These are phyloP conservation scores for Semotilus atromaculatus DNA, from an alignment of 2,797 vertebrate genomes.

Conservation along the genomic window DNA sequence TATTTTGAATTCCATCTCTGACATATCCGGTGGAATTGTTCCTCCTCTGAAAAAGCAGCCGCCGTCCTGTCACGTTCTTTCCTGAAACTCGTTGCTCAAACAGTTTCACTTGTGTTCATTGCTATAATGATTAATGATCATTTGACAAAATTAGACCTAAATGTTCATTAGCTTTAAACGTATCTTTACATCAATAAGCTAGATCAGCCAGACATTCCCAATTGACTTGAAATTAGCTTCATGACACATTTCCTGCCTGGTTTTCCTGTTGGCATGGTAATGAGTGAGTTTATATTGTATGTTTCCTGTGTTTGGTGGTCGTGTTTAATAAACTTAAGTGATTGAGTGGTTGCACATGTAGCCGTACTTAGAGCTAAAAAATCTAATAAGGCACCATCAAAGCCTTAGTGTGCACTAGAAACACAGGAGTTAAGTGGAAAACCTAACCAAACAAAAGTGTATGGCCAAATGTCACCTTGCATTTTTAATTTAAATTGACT, in stretches of 20 bases:
- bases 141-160: not conserved
- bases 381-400: not conserved
- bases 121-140: not conserved
- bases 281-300: constrained; percentile 27
- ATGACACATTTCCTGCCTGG: constrained; percentile 32
- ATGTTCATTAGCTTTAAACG: not conserved
- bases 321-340: constrained; percentile 32
- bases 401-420: not conserved
- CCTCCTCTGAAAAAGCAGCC: not conserved
- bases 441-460: no score
- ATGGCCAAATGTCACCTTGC: no score
- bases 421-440: not conserved
- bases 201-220: not conserved
- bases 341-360: not conserved
- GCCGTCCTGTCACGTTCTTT: not conserved
- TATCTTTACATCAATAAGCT: not conserved
- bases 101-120: not conserved
- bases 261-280: constrained; percentile 15
- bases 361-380: not conserved
- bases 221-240: not conserved
- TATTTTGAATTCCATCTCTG: constrained; percentile 14
- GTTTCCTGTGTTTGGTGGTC: constrained; percentile 36
- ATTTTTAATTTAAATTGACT: no score
- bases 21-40: constrained; percentile 17
- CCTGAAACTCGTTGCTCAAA: not conserved